Evolutionary conservation across 1,140 invertebrate genomes (phyloP).

Genomic region (Meloidogyne hapla): DNA sequence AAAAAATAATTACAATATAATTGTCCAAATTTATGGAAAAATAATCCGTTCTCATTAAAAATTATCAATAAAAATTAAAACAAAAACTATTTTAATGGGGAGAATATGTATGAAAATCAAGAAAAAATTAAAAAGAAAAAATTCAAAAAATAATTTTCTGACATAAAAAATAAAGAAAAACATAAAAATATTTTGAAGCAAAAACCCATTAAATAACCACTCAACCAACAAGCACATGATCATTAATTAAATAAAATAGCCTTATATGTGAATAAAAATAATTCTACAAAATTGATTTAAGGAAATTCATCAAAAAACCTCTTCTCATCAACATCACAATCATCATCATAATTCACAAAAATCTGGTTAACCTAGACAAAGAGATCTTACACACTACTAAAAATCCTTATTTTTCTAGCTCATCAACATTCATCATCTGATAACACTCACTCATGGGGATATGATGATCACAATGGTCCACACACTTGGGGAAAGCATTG

Average conservation of each 20-base stretch:
- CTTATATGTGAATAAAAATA: no score
- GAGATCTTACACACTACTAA: not conserved
- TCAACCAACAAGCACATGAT: no score
- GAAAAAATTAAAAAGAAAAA: no score
- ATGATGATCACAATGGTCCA: slow-evolving; percentile 49
- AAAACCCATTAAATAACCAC: no score
- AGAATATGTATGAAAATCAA: no score
- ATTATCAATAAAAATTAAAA: not conserved
- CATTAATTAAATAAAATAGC: not conserved
- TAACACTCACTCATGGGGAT: slow-evolving; percentile 44
- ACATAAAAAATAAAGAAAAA: no score
- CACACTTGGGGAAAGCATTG: slow-evolving; percentile 49
- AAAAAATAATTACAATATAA: no score
- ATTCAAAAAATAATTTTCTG: no score
- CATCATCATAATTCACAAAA: slow-evolving; percentile 5
- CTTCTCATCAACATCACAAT: not conserved
- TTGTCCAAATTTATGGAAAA: no score
- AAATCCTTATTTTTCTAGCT: not conserved
- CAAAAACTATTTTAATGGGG: no score
- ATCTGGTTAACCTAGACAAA: not conserved
- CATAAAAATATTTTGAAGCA: no score
- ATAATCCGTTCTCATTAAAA: not conserved
- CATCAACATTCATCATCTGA: not conserved
- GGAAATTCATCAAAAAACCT: not conserved
- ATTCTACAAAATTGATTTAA: no score